Evolutionary conservation across 2,888 invertebrate genomes (phyloP).

Genomic region (Lepeophtheirus nordmannii): DNA sequence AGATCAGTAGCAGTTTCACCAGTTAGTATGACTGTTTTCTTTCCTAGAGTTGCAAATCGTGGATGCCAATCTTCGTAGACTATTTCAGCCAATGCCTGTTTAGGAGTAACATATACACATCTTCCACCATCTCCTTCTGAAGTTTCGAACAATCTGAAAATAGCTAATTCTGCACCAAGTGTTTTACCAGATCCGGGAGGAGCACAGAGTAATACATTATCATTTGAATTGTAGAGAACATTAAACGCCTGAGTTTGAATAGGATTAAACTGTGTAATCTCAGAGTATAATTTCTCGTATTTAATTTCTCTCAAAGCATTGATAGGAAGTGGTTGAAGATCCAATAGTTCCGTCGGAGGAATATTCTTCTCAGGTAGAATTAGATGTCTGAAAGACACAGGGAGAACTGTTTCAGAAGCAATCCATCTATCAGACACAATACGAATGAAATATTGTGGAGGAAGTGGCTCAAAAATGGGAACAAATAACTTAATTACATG

Average conservation of each 20-base stretch:
- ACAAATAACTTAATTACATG: constrained; percentile 95
- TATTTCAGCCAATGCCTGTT: constrained; percentile 74
- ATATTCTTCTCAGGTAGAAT: constrained; percentile 95
- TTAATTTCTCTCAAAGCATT: constrained; percentile 73
- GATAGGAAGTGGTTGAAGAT: constrained; percentile 86
- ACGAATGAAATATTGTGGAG: constrained; percentile 90
- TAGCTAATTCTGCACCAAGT: constrained; percentile 86
- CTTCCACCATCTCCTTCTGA: constrained; percentile 42
- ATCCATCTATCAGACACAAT: constrained; percentile 83
- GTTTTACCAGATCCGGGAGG: constrained; percentile 78
- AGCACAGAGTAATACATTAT: constrained; percentile 89
- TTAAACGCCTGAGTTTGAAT: constrained; percentile 99
- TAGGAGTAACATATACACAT: constrained; percentile 83
- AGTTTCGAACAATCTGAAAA: constrained; percentile 64
- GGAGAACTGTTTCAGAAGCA: constrained; percentile 84
- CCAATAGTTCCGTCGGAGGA: constrained; percentile 89
- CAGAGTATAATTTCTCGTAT: constrained; percentile 65
- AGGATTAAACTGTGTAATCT: constrained; percentile 85
- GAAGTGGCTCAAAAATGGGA: constrained; percentile 93
- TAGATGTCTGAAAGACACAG: constrained; percentile 90
- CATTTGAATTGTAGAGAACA: constrained; percentile 92
- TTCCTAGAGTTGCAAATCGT: constrained; percentile 65
- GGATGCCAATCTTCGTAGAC: constrained; percentile 79
- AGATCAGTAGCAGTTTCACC: constrained; percentile 96
- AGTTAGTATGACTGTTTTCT: constrained; percentile 70